Evolutionary conservation across 2,113 vertebrate genomes (phyloP).

Genomic region (Acanthochromis polyacanthus): DNA sequence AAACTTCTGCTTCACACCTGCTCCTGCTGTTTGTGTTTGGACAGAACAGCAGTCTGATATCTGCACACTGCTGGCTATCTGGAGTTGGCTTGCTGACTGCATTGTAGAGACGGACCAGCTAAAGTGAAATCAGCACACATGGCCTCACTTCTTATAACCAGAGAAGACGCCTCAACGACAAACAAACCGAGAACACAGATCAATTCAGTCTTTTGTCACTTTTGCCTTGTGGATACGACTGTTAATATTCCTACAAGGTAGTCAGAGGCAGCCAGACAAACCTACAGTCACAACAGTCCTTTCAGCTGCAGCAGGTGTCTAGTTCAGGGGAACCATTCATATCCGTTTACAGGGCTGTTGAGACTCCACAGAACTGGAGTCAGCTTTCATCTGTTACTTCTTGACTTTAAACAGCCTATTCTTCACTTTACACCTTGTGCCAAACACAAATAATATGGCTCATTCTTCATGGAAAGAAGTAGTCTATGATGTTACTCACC

Average conservation of each 20-base stretch:
- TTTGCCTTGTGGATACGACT: too few relatives aligned
- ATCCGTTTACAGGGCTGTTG: too few relatives aligned
- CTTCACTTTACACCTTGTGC: too few relatives aligned
- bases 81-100: not conserved
- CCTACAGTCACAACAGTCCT: too few relatives aligned
- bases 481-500: constrained; percentile 84
- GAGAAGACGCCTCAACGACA: not conserved
- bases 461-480: not conserved
- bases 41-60: not conserved
- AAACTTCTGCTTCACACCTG: not conserved
- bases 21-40: too few relatives aligned
- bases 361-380: too few relatives aligned
- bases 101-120: not conserved
- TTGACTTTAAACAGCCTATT: too few relatives aligned
- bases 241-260: not conserved
- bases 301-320: too few relatives aligned
- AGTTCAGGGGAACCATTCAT: too few relatives aligned
- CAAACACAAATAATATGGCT: not conserved
- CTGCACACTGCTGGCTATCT: not conserved
- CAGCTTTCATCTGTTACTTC: too few relatives aligned
- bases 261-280: too few relatives aligned
- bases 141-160: not conserved
- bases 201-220: not conserved
- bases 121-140: not conserved
- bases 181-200: not conserved